A percentile compares a stretch with the other conserved stretches of the same genome.
Evolutionary conservation across 1,140 invertebrate genomes (phyloP).

Genomic region (Leptinotarsa texana): DNA sequence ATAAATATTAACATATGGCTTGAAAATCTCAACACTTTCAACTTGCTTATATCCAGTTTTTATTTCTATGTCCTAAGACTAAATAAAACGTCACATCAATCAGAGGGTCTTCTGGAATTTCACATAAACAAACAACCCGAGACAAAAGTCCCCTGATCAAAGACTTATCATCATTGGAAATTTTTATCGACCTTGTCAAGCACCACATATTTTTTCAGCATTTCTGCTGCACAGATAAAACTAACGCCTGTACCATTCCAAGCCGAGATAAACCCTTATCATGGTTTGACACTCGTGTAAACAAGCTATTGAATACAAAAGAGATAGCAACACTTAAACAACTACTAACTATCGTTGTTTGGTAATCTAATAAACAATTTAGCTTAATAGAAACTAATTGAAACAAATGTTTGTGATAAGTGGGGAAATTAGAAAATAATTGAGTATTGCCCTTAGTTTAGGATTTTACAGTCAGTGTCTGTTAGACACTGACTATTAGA

Average conservation of each 20-base stretch:
- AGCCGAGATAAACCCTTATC: conserved; percentile 39
- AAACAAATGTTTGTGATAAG: conserved; percentile 33
- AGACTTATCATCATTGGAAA: background rate
- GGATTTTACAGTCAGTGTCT: background rate
- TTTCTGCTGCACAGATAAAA: background rate
- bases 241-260: conserved; percentile 17
- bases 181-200: background rate
- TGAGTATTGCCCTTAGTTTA: conserved; percentile 21
- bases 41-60: too few species aligned
- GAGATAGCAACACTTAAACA: background rate
- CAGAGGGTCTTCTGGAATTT: too few species aligned
- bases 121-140: background rate
- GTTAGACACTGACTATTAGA: too few species aligned
- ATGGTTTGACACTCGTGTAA: conserved; percentile 41
- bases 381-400: conserved; percentile 31
- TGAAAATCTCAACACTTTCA: too few species aligned
- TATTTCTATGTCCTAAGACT: too few species aligned
- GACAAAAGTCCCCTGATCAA: background rate
- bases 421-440: background rate
- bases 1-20: too few species aligned
- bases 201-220: background rate
- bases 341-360: conserved; percentile 8
- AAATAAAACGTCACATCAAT: too few species aligned
- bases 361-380: conserved; percentile 20
- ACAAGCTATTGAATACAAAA: conserved; percentile 31